Base-by-base conservation (phyloP, 1,140 invertebrate species). In the Aradophagus sp. region DNA sequence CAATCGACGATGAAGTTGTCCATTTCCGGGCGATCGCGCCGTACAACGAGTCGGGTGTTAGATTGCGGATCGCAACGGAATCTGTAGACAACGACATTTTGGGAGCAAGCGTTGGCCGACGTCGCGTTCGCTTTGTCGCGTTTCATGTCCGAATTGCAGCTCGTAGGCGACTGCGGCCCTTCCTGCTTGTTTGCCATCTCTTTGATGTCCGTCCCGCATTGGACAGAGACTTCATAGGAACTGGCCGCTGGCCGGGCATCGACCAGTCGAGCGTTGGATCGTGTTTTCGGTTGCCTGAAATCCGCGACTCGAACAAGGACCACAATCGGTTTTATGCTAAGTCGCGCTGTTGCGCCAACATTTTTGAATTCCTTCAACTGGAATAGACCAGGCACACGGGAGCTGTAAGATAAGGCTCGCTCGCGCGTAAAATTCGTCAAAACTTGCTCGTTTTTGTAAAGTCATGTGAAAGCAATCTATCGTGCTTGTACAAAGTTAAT, bases 1-100 rank as follows among this genome's bases (percentile, higher is more conserved):
- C 55, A 68, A 73, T 47, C 29, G 41, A 73, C 63, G 63, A 73
- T 73, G 70, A 68, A 73, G 56, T 73, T 73, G 63, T 73, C 52
- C 39, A 63, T 62, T 73, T 73, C 70, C 70, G 41, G 39, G 58
- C 36, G 63, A 68, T 68, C 59, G 63, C 58, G 26, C 38, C 50
- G 63, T 63, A 63, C 70, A 66, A 36, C 38, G 53, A 56, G 55
- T 48, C 44, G 44, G 41, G 61, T 56, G 62, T 62, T 72, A 67
- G 69, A 55, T 55, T 52, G 56, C 56, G 66, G 58, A 69, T 45
- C 16, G 44, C 12, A 47, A 59, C 47, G 45, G 67, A 65, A 62
- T 48, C 66, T 50, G 50, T 56, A 62, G 61, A 71, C 61, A 63
- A 62, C 48, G 44, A 20, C n/a, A 59, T 47, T 35, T 53, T 38